A percentile compares a stretch with the other conserved stretches of the same genome.
phyloP scores from a whole-genome alignment of 2,888 invertebrate genomes.

The Steromphala cineraria region DNA sequence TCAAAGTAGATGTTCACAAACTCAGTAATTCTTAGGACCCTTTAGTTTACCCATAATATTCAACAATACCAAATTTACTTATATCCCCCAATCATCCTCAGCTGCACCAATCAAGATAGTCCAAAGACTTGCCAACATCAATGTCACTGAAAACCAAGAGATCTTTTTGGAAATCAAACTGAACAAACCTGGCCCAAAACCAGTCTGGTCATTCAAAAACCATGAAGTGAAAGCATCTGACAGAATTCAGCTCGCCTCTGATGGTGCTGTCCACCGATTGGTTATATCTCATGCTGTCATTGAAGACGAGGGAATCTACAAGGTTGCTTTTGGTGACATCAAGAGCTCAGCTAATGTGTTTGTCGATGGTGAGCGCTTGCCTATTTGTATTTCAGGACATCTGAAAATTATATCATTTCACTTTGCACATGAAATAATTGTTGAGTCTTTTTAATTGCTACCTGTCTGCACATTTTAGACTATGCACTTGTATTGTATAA shows the following conservation, averaged over 20 bases:
- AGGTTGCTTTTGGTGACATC: slow-evolving; percentile 83
- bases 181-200: slow-evolving; percentile 63
- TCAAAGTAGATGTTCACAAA: too few species aligned
- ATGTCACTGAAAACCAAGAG: slow-evolving; percentile 63
- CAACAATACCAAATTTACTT: not conserved
- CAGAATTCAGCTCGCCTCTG: slow-evolving; percentile 86
- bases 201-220: slow-evolving; percentile 71
- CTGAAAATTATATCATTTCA: too few species aligned
- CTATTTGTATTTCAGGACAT: not conserved
- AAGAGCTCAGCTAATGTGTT: slow-evolving; percentile 85
- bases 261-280: slow-evolving; percentile 58
- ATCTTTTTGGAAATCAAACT: slow-evolving; percentile 66
- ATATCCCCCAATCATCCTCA: slow-evolving; percentile 22
- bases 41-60: not conserved
- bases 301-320: slow-evolving; percentile 83
- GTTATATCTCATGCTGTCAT: slow-evolving; percentile 57
- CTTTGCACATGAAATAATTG: not conserved
- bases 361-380: slow-evolving; percentile 80
- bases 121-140: slow-evolving; percentile 62
- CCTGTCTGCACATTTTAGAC: too few species aligned
- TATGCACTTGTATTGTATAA: too few species aligned
- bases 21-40: too few species aligned
- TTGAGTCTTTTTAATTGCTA: not conserved
- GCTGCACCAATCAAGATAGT: slow-evolving; percentile 53
- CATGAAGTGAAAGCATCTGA: slow-evolving; percentile 90